Evolutionary conservation across 2,888 invertebrate species (phyloP).

Genomic region (Ormyrus pomaceus): DNA sequence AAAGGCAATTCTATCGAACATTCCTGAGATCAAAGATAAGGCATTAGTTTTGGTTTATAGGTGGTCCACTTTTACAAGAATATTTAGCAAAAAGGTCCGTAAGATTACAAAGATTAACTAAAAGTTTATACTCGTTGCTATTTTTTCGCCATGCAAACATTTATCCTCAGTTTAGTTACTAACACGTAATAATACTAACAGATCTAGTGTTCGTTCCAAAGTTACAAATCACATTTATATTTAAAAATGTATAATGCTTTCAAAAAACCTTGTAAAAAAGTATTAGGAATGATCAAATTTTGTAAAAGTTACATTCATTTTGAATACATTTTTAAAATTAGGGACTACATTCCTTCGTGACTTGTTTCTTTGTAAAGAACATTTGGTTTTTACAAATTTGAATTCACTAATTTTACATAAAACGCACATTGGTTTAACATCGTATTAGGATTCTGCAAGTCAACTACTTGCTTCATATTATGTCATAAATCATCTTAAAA

Average conservation of each 20-base stretch:
- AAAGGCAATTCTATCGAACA: constrained; percentile 55
- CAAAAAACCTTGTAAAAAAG: background rate
- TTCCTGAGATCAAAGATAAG: constrained; percentile 57
- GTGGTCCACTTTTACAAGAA: constrained; percentile 38
- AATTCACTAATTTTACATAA: background rate
- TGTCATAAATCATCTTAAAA: no score
- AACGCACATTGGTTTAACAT: no score
- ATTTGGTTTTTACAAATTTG: constrained; percentile 32
- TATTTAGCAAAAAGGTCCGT: constrained; percentile 9
- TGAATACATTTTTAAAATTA: background rate
- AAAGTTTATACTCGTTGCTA: constrained; percentile 6
- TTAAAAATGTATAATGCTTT: background rate
- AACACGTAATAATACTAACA: background rate
- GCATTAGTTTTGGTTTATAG: constrained; percentile 53
- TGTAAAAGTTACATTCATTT: no score
- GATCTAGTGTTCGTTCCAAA: constrained; percentile 1
- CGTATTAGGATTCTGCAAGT: no score
- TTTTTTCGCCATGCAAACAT: background rate
- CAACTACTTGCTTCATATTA: no score
- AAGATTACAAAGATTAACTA: constrained; percentile 8
- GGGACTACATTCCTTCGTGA: background rate
- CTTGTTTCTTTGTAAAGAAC: constrained; percentile 15
- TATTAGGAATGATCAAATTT: no score
- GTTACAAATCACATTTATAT: constrained; percentile 16
- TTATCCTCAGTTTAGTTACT: constrained; percentile 12